Percentiles rank a stretch among this genome's conserved stretches.
Conservation (phyloP, 2,888 invertebrate species). For the Dastarcus helophoroides region DNA sequence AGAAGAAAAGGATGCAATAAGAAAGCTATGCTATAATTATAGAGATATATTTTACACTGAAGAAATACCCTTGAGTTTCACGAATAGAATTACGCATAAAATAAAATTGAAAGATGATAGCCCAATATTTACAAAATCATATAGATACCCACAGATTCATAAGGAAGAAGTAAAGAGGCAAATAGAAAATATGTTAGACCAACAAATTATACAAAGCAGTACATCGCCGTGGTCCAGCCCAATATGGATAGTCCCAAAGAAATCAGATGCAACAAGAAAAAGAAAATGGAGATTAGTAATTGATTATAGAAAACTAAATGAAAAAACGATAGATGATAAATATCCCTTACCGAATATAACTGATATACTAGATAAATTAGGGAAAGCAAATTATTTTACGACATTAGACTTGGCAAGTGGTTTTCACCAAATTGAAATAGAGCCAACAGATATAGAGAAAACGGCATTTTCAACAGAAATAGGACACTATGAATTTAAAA, state of each 20-base stretch:
- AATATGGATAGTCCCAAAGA: conserved; percentile 24
- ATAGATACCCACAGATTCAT: conserved; percentile 18
- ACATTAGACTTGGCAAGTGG: conserved; percentile 17
- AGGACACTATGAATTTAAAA: conserved; percentile 19
- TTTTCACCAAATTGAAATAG: conserved; percentile 20
- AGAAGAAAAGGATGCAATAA: no score
- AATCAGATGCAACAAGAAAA: conserved; percentile 20
- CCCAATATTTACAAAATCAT: conserved; percentile 16
- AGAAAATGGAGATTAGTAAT: conserved; percentile 10
- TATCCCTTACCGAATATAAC: conserved; percentile 17
- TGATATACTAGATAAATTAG: conserved; percentile 20
- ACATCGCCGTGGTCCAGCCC: conserved; percentile 15
- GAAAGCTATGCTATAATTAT: conserved; percentile 14
- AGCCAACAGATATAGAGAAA: conserved; percentile 12
- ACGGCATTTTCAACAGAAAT: conserved; percentile 18
- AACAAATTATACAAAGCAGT: conserved; percentile 17
- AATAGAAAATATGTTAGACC: conserved; percentile 15
- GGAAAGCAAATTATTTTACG: conserved; percentile 18
- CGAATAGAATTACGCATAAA: conserved; percentile 16
- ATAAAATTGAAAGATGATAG: conserved; percentile 13
- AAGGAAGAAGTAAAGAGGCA: conserved; percentile 17
- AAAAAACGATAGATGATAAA: conserved; percentile 8
- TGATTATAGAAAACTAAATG: conserved; percentile 13
- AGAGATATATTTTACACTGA: conserved; percentile 15
- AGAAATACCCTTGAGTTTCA: conserved; percentile 14